A percentile compares a stretch with the other conserved stretches of the same genome.
Conservation (phyloP, 1,140 invertebrate species). For the Sinonovacula constricta region DNA sequence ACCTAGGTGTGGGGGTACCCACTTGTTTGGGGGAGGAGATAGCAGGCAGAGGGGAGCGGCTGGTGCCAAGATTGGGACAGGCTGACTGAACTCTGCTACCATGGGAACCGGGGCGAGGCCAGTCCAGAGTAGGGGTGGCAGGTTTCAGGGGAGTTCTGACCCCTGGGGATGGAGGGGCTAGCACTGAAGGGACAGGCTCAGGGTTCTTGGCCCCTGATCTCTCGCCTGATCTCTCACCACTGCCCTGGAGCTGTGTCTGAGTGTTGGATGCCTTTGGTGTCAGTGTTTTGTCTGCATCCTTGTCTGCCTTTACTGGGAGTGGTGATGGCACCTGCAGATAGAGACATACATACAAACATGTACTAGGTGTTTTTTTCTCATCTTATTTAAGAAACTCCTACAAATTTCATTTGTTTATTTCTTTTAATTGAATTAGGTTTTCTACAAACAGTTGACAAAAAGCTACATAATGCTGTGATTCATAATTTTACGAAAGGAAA, state of each 20-base stretch:
- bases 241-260: neutral
- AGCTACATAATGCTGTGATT: too few species aligned
- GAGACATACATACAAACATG: too few species aligned
- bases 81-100: conserved; percentile 35
- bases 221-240: neutral
- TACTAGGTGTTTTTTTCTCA: too few species aligned
- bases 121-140: conserved; percentile 38
- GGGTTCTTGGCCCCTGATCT: conserved; percentile 41
- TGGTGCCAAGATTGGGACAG: conserved; percentile 11
- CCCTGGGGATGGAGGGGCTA: conserved; percentile 32
- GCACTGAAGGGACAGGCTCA: conserved; percentile 21
- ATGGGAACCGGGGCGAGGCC: conserved; percentile 44
- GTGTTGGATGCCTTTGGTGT: conserved; percentile 4
- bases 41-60: conserved; percentile 36
- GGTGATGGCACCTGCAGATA: conserved; percentile 45
- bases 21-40: conserved; percentile 1
- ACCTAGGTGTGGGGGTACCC: neutral
- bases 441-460: too few species aligned
- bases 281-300: conserved; percentile 34
- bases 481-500: too few species aligned
- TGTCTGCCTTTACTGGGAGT: conserved; percentile 45
- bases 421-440: too few species aligned
- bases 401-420: too few species aligned
- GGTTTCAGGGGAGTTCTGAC: conserved; percentile 38
- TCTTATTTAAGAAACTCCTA: too few species aligned